These are phyloP conservation scores for Crotophaga sulcirostris DNA, from an alignment of 2,113 vertebrate genomes.

Conservation along the genomic window DNA sequence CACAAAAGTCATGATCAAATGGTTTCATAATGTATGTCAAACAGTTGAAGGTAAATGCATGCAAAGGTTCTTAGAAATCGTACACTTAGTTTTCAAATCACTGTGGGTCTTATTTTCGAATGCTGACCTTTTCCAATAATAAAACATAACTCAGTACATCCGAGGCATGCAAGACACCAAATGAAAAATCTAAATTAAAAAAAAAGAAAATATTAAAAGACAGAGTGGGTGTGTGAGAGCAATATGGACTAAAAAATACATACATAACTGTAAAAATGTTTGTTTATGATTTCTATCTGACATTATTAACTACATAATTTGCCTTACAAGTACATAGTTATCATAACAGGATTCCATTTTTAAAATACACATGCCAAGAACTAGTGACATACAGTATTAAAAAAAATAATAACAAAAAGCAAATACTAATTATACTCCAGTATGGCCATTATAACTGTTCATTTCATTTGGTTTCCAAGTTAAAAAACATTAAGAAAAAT, in stretches of 20 bases:
- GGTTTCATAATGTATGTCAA: slow-evolving; percentile 11
- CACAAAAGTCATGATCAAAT: slow-evolving; percentile 17
- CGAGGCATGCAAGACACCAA: background rate
- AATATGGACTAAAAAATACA: background rate
- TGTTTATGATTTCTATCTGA: background rate
- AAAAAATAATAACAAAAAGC: background rate
- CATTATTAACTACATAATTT: background rate
- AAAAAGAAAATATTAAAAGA: background rate
- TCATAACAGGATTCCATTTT: background rate
- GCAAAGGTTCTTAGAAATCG: slow-evolving; percentile 8
- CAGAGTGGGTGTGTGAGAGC: background rate
- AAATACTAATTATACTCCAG: background rate
- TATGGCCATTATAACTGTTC: background rate
- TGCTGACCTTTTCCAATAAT: slow-evolving; percentile 8
- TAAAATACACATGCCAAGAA: background rate
- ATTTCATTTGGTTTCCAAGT: background rate
- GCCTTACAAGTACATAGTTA: background rate
- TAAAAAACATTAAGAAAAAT: background rate
- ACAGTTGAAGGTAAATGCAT: background rate
- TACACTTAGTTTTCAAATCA: slow-evolving; percentile 20
- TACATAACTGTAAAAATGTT: background rate
- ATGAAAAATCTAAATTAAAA: background rate
- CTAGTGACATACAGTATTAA: background rate
- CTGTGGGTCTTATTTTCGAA: background rate
- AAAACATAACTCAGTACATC: background rate